Evolutionary conservation across 2,113 vertebrate species (phyloP), one percentile per base, ranked within the genome.

Genomic region (Oryzias celebensis): DNA sequence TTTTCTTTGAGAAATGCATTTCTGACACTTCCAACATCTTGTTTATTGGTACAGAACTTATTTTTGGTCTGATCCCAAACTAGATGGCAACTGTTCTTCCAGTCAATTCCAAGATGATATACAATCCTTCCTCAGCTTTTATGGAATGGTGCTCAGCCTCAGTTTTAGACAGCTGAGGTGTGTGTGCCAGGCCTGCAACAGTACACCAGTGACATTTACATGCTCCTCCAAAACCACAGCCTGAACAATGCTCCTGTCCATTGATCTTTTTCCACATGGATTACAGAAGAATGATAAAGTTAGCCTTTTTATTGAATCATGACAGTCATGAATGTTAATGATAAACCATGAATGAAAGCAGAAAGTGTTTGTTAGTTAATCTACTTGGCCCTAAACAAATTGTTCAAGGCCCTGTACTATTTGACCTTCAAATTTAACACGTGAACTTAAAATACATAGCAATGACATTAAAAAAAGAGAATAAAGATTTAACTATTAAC

Each of bases 121-220:
- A 63, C 73, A 78, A 86, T 75, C 82, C 68, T 50, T 69, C 52
- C 41, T 79, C 62, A 80, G 73, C 77, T 83, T 83, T 80, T 73
- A 76, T 76, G 78, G 87, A 80, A 80, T 78, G 81, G 71, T 36
- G 17, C 71, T 78, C 79, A 73, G 67, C 57, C 57, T 81, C 62
- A 52, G 52, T 79, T 83, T 86, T 71, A 83, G 81, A 85, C 77
- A 88, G 82, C 61, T 75, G 81, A 85, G 59, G 65, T 78, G 71
- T 74, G 47, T 63, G 44, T 23, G 55, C 53, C 51, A 52, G n/a
- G 47, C 18, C 71, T 80, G 81, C 78, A 87, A 85, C 80, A 73
- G 49, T 84, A 85, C 77, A 81, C 83, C 81, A 80, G 74, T 88
- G 83, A 85, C 85, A 87, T 85, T 87, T 79, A 75, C 5, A 71